Percentiles rank a stretch among this genome's conserved stretches.
Conservation (phyloP, 1,140 invertebrate genomes). For the Eupeodes corollae region DNA sequence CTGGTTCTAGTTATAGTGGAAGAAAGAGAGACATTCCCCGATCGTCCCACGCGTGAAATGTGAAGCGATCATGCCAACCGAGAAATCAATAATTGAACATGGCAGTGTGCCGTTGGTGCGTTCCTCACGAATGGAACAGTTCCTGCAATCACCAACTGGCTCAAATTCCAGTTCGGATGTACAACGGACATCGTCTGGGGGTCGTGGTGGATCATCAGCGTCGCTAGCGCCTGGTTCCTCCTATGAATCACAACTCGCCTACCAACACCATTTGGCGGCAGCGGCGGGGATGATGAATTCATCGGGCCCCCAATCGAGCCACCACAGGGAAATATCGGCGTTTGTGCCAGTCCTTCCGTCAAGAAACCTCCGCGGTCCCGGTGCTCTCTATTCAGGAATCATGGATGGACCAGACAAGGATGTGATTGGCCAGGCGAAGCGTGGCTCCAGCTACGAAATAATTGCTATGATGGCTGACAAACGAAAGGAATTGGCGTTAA, state of each 20-base stretch:
- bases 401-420: constrained; percentile 42
- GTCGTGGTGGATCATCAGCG: constrained; percentile 41
- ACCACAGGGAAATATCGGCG: constrained; percentile 64
- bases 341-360: constrained; percentile 75
- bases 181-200: constrained; percentile 37
- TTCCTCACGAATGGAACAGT: constrained; percentile 44
- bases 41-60: no score
- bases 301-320: constrained; percentile 26
- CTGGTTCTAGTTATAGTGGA: no score
- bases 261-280: constrained; percentile 52
- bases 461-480: constrained; percentile 82
- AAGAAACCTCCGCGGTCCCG: constrained; percentile 49
- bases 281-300: constrained; percentile 38
- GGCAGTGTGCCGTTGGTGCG: constrained; percentile 30
- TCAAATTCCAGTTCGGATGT: constrained; percentile 16
- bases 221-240: constrained; percentile 35
- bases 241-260: constrained; percentile 55
- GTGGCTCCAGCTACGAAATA: constrained; percentile 57
- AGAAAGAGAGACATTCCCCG: no score
- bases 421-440: constrained; percentile 35
- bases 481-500: constrained; percentile 60
- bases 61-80: constrained; percentile 26
- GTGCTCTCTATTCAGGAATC: constrained; percentile 44
- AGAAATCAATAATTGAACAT: constrained; percentile 20
- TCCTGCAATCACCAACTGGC: constrained; percentile 30